Evolutionary conservation across 2,888 invertebrate genomes (phyloP).

Genomic region (Agonopterix alstromeriana): DNA sequence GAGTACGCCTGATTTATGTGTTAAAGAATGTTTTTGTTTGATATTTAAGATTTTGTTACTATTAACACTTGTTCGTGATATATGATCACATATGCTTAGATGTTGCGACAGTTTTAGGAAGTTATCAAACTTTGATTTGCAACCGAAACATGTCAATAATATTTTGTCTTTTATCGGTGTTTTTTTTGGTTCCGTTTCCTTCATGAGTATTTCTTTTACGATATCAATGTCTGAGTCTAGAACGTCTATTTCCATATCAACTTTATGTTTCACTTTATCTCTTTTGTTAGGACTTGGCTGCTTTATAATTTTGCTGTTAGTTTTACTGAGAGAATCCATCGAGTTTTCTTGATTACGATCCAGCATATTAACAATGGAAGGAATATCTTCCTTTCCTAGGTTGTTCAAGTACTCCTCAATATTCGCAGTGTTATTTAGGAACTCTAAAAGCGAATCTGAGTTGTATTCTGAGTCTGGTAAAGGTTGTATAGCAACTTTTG

Average conservation of each 20-base stretch:
- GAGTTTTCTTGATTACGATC: constrained; percentile 49
- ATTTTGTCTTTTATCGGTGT: constrained; percentile 21
- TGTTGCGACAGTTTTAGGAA: constrained; percentile 54
- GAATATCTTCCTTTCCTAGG: constrained; percentile 66
- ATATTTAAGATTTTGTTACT: no score
- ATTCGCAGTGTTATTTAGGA: constrained; percentile 64
- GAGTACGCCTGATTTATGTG: constrained; percentile 27
- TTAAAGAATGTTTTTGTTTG: no score
- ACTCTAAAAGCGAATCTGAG: constrained; percentile 65
- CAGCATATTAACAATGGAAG: constrained; percentile 60
- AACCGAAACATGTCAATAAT: constrained; percentile 50
- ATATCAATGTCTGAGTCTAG: constrained; percentile 57
- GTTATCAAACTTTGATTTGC: constrained; percentile 45
- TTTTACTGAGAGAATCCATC: constrained; percentile 27
- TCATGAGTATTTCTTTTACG: constrained; percentile 50
- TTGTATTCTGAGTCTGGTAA: constrained; percentile 68
- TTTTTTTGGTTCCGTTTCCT: constrained; percentile 40
- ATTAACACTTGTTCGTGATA: no score
- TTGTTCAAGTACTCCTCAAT: constrained; percentile 64
- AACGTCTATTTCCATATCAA: constrained; percentile 59
- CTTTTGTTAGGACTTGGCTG: constrained; percentile 51
- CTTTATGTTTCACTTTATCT: constrained; percentile 28
- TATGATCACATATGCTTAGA: constrained; percentile 37
- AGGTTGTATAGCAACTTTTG: constrained; percentile 55
- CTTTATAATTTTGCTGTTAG: constrained; percentile 36